Evolutionary conservation across 2,113 vertebrate genomes (phyloP), one percentile per base, ranked within the genome.

Genomic region (Hoplias malabaricus): DNA sequence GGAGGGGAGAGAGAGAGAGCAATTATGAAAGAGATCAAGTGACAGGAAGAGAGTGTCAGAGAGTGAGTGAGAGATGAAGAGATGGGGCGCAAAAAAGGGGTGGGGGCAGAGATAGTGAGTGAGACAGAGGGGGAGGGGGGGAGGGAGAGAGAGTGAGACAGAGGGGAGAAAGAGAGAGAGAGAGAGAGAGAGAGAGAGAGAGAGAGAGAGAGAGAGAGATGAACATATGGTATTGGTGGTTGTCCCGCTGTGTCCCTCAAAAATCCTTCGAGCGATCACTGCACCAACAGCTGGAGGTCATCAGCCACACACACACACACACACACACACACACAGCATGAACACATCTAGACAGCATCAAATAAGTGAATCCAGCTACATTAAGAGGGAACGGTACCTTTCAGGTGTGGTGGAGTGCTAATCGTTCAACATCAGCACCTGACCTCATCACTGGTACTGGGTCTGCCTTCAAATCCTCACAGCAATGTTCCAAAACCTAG

Each of bases 241-340:
- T 80, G 48, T 33, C 46, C n/a, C 66, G 53, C 83, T 80, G 14
- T 21, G 38, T 72, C 77, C 83, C 34, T 59, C 43, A 25, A 65
- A 68, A 76, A 19, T 75, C 83, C 77, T 77, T 78, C 69, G 10
- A 9, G 33, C 48, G 66, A 73, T 59, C 0, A 1, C 61, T 12
- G 33, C 73, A 81, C 84, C 68, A 36, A 84, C 82, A 91, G 85
- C 85, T 89, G 76, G 53, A 82, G 25, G 65, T 78, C 84, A 66
- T 90, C 87, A 85, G 72, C 67, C 78, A 27, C 43, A 78, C 75
- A 84, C 82, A 43, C 53, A 73, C 50, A 73, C 75, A 72, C 25
- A 56, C 46, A 59, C 57, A 77, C 59, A 65, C 21, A 46, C 79
- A 59, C 23, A 69, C 48, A 33, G 1, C 6, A 42, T 1, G 46